phyloP scores from a whole-genome alignment of 2,888 invertebrate genomes.

The Pomacea canaliculata region DNA sequence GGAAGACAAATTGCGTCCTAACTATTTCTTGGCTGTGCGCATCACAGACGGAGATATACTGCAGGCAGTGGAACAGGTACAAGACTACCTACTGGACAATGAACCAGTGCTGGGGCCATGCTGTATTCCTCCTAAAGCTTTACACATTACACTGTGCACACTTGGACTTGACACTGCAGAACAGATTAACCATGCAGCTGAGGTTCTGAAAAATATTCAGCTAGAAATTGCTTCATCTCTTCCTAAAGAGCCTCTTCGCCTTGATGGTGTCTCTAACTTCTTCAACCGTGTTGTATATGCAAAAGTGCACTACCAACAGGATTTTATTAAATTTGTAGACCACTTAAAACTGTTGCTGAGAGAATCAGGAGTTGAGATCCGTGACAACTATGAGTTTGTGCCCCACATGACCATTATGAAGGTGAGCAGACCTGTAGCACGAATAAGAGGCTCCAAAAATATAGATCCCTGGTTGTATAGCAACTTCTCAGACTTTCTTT shows the following conservation, averaged over 20 bases:
- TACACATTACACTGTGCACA: constrained; percentile 70
- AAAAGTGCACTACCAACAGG: constrained; percentile 57
- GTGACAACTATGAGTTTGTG: constrained; percentile 69
- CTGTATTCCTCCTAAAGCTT: constrained; percentile 58
- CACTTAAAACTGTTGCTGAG: constrained; percentile 58
- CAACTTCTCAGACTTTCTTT: constrained; percentile 55
- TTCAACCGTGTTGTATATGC: constrained; percentile 69
- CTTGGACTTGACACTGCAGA: constrained; percentile 65
- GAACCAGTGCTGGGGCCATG: constrained; percentile 64
- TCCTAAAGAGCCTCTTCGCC: constrained; percentile 47
- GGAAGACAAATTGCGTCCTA: constrained; percentile 64
- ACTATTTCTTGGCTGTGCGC: constrained; percentile 69
- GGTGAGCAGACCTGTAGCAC: constrained; percentile 61
- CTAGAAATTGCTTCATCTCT: constrained; percentile 46
- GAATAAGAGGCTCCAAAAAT: constrained; percentile 59
- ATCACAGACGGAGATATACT: constrained; percentile 60
- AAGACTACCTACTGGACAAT: constrained; percentile 61
- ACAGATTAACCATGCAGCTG: constrained; percentile 51
- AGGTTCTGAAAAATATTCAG: constrained; percentile 47
- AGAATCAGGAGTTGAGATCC: constrained; percentile 60
- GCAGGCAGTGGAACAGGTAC: constrained; percentile 54
- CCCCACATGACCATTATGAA: constrained; percentile 71
- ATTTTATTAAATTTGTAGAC: constrained; percentile 61
- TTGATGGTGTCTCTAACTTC: constrained; percentile 67
- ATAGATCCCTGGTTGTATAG: constrained; percentile 64